phyloP scores from a whole-genome alignment of 2,113 vertebrate species.

The Ptychochromis oligacanthus region DNA sequence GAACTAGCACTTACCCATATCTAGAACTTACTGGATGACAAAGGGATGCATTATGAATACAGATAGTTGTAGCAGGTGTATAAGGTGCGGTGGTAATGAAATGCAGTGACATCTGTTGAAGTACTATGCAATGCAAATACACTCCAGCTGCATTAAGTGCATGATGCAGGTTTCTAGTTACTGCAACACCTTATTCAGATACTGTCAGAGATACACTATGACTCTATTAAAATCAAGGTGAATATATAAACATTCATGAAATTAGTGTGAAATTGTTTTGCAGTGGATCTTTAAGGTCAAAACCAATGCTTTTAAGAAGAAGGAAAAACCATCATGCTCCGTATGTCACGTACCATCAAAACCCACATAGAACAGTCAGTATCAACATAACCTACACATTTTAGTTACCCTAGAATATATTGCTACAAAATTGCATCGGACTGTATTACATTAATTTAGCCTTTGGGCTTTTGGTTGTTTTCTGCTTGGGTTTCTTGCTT shows the following conservation, averaged over 20 bases:
- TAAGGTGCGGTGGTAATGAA: constrained; percentile 52
- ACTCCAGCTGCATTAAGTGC: constrained; percentile 36
- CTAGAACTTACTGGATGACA: constrained; percentile 51
- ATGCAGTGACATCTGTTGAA: constrained; percentile 62
- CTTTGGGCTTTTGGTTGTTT: neutral
- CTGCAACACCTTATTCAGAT: neutral
- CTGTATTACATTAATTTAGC: neutral
- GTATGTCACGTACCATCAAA: neutral
- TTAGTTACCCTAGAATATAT: neutral
- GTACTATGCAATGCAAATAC: constrained; percentile 63
- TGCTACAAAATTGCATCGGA: neutral
- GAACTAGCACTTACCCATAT: constrained; percentile 55
- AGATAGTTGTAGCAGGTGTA: constrained; percentile 45
- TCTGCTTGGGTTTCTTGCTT: neutral
- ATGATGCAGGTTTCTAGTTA: constrained; percentile 30
- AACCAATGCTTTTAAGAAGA: neutral
- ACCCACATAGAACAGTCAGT: neutral
- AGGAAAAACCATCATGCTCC: neutral
- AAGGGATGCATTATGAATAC: constrained; percentile 70
- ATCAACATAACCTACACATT: neutral
- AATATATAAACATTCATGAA: constrained; percentile 5
- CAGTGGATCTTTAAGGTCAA: neutral
- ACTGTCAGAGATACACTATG: neutral
- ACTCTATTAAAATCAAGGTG: neutral
- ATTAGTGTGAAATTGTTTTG: neutral